phyloP scores from a whole-genome alignment of 64 coral and sea anemone genomes.

The Actinia equina region DNA sequence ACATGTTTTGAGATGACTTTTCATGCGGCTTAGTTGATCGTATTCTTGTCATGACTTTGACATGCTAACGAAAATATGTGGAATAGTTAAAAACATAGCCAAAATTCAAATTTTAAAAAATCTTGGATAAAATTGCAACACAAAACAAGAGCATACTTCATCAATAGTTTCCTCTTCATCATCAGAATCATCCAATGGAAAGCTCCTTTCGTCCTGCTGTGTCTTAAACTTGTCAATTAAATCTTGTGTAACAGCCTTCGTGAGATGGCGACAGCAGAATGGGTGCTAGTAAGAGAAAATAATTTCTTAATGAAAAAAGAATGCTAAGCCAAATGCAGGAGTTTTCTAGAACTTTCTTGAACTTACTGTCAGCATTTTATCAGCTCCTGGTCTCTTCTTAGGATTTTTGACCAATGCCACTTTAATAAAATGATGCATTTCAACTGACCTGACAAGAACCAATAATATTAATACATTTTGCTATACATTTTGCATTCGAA shows the following conservation, averaged over 20 bases:
- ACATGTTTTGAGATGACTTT: slow-evolving; percentile 8
- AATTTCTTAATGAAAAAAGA: background rate
- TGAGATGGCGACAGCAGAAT: slow-evolving; percentile 79
- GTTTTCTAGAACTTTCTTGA: too few species aligned
- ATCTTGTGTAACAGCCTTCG: slow-evolving; percentile 70
- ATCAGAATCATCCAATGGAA: slow-evolving; percentile 47
- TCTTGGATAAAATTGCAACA: background rate
- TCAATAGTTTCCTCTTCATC: slow-evolving; percentile 72
- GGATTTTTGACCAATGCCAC: slow-evolving; percentile 80
- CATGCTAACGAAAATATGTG: slow-evolving; percentile 48
- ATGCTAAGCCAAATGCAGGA: too few species aligned
- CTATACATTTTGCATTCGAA: too few species aligned
- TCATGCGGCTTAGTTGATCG: slow-evolving; percentile 62
- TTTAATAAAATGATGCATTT: slow-evolving; percentile 96
- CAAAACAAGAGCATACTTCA: slow-evolving; percentile 19
- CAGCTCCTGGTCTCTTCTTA: slow-evolving; percentile 86
- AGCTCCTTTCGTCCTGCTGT: slow-evolving; percentile 41
- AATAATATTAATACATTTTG: background rate
- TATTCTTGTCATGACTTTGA: slow-evolving; percentile 88
- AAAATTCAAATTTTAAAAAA: background rate
- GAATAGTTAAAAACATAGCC: background rate
- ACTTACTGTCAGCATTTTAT: slow-evolving; percentile 91
- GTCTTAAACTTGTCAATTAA: slow-evolving; percentile 74
- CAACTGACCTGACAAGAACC: slow-evolving; percentile 53
- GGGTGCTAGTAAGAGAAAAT: slow-evolving; percentile 57